A percentile compares a stretch with the other conserved stretches of the same genome.
phyloP scores from a whole-genome alignment of 2,888 invertebrate species.

The Ctenicera cuprea region DNA sequence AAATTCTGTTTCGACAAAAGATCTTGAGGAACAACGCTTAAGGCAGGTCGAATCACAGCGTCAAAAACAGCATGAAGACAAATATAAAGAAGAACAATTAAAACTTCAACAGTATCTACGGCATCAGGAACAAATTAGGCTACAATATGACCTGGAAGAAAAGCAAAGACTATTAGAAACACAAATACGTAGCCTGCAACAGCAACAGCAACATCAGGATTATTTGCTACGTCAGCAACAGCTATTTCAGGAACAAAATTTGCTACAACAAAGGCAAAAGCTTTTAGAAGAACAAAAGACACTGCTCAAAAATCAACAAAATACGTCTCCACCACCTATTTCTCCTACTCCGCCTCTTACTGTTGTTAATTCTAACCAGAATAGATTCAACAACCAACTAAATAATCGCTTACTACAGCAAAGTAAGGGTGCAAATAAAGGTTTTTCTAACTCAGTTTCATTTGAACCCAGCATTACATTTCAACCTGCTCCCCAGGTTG shows the following conservation, averaged over 20 bases:
- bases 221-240: conserved; percentile 81
- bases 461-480: conserved; percentile 75
- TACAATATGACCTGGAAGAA: conserved; percentile 75
- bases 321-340: conserved; percentile 56
- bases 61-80: conserved; percentile 55
- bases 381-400: conserved; percentile 16
- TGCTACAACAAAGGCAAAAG: conserved; percentile 66
- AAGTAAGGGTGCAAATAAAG: background rate
- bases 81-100: conserved; percentile 51
- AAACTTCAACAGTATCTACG: conserved; percentile 72
- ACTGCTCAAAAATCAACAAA: conserved; percentile 68
- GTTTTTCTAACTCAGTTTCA: conserved; percentile 64
- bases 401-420: background rate
- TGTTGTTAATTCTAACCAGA: background rate
- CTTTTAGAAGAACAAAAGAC: conserved; percentile 65
- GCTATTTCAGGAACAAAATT: conserved; percentile 75
- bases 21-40: conserved; percentile 53
- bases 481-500: conserved; percentile 60
- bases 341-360: conserved; percentile 14
- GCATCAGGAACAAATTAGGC: conserved; percentile 67
- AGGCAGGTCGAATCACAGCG: conserved; percentile 57
- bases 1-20: conserved; percentile 53
- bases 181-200: conserved; percentile 79
- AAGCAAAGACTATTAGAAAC: conserved; percentile 76
- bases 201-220: conserved; percentile 81